A percentile compares a stretch with the other conserved stretches of the same genome.
Conservation (phyloP, 2,888 invertebrate species). For the Candidula unifasciata region DNA sequence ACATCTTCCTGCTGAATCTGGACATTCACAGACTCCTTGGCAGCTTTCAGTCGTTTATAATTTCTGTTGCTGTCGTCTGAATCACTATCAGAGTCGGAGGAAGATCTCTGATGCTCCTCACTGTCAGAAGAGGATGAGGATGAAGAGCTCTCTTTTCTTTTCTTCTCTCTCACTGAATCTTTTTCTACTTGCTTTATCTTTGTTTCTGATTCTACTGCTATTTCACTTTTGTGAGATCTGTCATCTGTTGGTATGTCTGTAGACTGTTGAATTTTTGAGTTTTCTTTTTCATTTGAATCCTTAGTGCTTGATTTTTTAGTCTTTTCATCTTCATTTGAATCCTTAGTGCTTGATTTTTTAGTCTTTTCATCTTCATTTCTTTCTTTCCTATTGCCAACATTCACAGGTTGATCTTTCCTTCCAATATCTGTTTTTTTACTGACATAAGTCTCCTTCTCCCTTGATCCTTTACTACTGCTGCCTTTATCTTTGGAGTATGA, state of each 20-base stretch:
- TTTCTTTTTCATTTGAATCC: slow-evolving; percentile 34
- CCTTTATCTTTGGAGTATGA: slow-evolving; percentile 8
- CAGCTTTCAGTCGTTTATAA: background rate
- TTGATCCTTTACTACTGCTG: slow-evolving; percentile 37
- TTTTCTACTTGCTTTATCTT: slow-evolving; percentile 11
- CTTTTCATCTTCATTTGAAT: slow-evolving; percentile 32
- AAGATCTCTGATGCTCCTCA: slow-evolving; percentile 21
- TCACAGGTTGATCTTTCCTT: slow-evolving; percentile 38
- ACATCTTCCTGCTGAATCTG: background rate
- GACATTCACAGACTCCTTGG: background rate
- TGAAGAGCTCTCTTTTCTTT: background rate
- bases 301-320: background rate
- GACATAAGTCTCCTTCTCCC: slow-evolving; percentile 10
- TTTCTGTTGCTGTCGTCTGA: background rate
- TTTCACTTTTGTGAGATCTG: background rate
- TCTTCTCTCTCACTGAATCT: background rate
- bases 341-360: slow-evolving; percentile 3
- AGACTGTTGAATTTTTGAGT: background rate
- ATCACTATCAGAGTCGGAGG: background rate
- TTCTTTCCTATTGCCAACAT: slow-evolving; percentile 28
- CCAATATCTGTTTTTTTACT: slow-evolving; percentile 17
- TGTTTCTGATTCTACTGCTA: background rate
- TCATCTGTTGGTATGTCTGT: background rate
- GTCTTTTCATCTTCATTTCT: slow-evolving; percentile 17
- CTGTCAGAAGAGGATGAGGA: background rate